Percentiles rank a stretch among this genome's conserved stretches.
These are phyloP conservation scores for Hestina assimilis DNA, from an alignment of 1,140 invertebrate species.

Conservation along the genomic window DNA sequence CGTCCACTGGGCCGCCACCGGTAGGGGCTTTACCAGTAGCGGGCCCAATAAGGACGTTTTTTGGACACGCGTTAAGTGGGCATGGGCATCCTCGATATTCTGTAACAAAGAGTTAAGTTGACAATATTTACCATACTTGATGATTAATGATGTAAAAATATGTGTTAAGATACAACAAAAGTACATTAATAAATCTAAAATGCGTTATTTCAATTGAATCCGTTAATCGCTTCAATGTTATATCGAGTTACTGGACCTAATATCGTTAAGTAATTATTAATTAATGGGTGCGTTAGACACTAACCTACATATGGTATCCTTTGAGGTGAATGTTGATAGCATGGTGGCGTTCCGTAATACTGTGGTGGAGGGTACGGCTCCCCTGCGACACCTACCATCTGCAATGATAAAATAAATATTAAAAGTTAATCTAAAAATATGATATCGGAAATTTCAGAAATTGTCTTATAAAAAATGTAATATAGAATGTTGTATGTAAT, in stretches of 20 bases:
- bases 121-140: too few species aligned
- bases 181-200: too few species aligned
- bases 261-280: not conserved
- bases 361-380: constrained; percentile 78
- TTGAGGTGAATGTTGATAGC: constrained; percentile 84
- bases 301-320: constrained; percentile 83
- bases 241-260: not conserved
- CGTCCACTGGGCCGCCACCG: constrained; percentile 73
- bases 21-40: constrained; percentile 89
- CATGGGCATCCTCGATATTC: constrained; percentile 87
- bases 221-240: too few species aligned
- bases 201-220: too few species aligned
- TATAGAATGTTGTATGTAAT: too few species aligned
- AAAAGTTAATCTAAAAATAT: not conserved
- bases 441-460: too few species aligned
- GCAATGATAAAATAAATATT: constrained; percentile 24
- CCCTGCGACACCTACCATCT: constrained; percentile 80
- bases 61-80: constrained; percentile 94
- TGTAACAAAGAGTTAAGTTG: constrained; percentile 29
- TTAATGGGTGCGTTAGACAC: constrained; percentile 41
- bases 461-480: too few species aligned
- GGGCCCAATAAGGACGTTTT: constrained; percentile 97
- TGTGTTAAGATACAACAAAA: too few species aligned
- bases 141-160: too few species aligned
- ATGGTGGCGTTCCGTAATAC: constrained; percentile 81